These are phyloP conservation scores for Yponomeuta evonymella DNA, from an alignment of 2,888 invertebrate genomes.

Conservation along the genomic window DNA sequence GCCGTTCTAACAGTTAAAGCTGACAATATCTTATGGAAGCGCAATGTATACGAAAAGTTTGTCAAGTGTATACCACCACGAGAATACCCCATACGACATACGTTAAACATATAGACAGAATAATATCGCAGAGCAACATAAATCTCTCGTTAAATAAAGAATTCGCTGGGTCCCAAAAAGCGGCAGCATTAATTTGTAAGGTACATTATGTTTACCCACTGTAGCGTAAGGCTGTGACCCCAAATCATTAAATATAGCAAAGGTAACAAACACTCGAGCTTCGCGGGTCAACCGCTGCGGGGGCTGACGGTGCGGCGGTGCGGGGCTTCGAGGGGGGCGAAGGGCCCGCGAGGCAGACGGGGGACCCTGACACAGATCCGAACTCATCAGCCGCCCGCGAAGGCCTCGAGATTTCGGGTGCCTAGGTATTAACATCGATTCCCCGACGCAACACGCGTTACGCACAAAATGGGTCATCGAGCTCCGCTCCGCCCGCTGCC, in stretches of 20 bases:
- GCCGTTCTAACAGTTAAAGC: conserved; percentile 38
- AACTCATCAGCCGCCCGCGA: conserved; percentile 62
- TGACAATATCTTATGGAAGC: conserved; percentile 20
- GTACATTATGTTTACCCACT: conserved; percentile 6
- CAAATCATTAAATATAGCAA: conserved; percentile 52
- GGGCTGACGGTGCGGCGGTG: conserved; percentile 40
- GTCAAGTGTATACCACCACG: conserved; percentile 9
- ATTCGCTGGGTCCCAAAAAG: neutral
- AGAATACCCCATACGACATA: neutral
- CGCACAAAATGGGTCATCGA: conserved; percentile 68
- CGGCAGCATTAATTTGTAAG: neutral
- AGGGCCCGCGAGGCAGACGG: conserved; percentile 59
- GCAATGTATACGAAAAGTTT: conserved; percentile 19
- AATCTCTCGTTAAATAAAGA: neutral
- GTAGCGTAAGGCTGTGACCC: conserved; percentile 34
- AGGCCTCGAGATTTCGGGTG: conserved; percentile 66
- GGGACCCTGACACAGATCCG: conserved; percentile 73
- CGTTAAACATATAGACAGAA: neutral
- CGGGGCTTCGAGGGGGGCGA: conserved; percentile 41
- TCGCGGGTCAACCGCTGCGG: conserved; percentile 61
- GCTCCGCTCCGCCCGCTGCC: neutral
- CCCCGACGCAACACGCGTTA: conserved; percentile 56
- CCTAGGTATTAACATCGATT: conserved; percentile 60
- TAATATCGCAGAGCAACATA: neutral
- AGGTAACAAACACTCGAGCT: conserved; percentile 60